Conservation (phyloP, 2,888 invertebrate genomes). For the Stenotaenia linearis region DNA sequence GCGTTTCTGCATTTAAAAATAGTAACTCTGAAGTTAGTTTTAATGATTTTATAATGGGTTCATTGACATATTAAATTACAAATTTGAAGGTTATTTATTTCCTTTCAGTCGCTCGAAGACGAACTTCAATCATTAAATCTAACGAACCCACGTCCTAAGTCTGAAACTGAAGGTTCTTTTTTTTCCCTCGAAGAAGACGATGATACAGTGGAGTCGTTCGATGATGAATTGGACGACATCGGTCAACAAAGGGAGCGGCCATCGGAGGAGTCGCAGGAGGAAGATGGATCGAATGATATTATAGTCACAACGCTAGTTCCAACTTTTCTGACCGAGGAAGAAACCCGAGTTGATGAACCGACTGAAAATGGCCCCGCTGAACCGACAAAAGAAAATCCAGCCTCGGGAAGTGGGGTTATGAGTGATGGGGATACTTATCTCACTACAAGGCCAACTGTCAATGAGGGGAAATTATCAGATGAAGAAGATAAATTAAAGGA, state of each 20-base stretch:
- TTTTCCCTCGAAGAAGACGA: not conserved
- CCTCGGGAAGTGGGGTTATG: not conserved
- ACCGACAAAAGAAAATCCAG: not conserved
- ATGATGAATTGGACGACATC: not conserved
- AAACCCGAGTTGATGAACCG: conserved; percentile 6
- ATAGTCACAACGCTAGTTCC: not conserved
- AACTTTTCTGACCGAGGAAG: not conserved
- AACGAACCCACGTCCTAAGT: not conserved
- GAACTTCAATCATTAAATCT: not conserved
- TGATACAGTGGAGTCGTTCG: not conserved
- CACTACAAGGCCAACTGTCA: not conserved
- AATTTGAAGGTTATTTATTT: not conserved
- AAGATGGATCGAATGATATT: not conserved
- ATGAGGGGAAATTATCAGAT: not conserved
- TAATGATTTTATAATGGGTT: not conserved
- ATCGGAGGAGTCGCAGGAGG: not conserved
- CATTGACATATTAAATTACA: not conserved
- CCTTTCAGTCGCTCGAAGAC: not conserved
- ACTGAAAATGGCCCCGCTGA: conserved; percentile 1
- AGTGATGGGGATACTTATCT: not conserved
- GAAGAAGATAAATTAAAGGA: not conserved
- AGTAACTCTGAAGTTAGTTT: not conserved
- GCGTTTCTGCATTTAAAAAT: not conserved
- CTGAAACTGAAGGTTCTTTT: not conserved
- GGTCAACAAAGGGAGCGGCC: conserved; percentile 11